These are phyloP conservation scores for Cyphomyrmex costatus DNA, from an alignment of 1,140 invertebrate species.

Conservation along the genomic window DNA sequence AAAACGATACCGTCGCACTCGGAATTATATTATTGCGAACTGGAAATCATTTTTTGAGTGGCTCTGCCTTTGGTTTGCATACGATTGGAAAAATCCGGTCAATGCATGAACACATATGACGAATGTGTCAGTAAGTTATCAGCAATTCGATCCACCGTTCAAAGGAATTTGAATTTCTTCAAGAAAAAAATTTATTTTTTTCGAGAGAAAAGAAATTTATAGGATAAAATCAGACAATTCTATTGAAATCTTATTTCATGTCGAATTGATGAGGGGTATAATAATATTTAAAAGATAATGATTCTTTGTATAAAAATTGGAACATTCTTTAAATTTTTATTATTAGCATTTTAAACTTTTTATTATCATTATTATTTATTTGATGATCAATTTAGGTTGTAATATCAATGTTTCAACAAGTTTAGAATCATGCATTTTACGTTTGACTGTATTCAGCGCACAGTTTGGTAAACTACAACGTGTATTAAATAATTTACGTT, in stretches of 20 bases:
- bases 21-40: conserved; percentile 18
- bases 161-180: background rate
- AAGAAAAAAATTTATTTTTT: background rate
- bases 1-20: conserved; percentile 35
- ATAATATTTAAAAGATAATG: background rate
- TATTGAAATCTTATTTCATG: background rate
- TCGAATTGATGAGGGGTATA: background rate
- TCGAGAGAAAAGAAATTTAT: background rate
- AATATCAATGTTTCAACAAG: no score
- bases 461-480: no score
- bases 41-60: background rate
- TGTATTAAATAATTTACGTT: no score
- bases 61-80: background rate
- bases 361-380: no score
- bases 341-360: no score
- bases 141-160: background rate
- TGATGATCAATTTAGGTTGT: no score
- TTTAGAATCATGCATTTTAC: no score
- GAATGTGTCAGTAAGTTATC: background rate
- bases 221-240: background rate
- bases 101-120: background rate
- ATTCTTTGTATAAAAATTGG: background rate
- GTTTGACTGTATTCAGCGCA: no score
- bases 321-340: background rate
- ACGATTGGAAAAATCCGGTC: background rate